Conservation (phyloP, 2,113 vertebrate species). For the Fulmarus glacialis region DNA sequence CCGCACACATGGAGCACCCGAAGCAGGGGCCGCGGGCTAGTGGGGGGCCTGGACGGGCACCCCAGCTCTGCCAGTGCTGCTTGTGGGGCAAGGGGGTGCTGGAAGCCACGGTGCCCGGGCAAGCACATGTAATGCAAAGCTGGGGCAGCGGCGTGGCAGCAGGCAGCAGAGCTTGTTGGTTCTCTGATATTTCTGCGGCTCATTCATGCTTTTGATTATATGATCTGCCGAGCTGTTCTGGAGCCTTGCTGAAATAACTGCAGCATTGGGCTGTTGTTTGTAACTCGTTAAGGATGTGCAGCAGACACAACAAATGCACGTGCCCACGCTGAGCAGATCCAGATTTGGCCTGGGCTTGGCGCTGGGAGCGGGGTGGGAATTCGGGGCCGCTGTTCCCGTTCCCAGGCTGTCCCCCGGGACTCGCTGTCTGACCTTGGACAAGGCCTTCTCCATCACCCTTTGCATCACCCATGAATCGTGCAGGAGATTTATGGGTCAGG, state of each 20-base stretch:
- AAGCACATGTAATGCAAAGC: background rate
- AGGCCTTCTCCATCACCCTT: conserved; percentile 44
- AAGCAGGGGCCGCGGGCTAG: fast-evolving
- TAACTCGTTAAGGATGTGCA: background rate
- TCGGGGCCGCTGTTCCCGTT: background rate
- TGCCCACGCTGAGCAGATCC: background rate
- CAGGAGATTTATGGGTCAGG: background rate
- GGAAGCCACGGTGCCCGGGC: fast-evolving
- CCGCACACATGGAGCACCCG: background rate
- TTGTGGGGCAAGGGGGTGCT: background rate
- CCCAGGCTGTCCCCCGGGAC: conserved; percentile 16
- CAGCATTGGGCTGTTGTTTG: background rate
- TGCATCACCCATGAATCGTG: background rate
- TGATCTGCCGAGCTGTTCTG: background rate
- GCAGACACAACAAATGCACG: conserved; percentile 41
- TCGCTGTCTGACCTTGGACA: conserved; percentile 27
- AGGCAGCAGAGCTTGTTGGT: background rate
- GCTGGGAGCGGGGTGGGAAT: conserved; percentile 29
- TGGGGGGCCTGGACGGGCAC: background rate
- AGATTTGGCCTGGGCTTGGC: background rate
- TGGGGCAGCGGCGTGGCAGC: background rate
- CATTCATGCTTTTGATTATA: background rate
- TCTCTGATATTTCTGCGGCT: background rate
- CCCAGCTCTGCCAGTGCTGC: background rate
- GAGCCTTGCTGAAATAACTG: background rate